Conservation (phyloP, 1,140 invertebrate species). For the Argopecten irradians region DNA sequence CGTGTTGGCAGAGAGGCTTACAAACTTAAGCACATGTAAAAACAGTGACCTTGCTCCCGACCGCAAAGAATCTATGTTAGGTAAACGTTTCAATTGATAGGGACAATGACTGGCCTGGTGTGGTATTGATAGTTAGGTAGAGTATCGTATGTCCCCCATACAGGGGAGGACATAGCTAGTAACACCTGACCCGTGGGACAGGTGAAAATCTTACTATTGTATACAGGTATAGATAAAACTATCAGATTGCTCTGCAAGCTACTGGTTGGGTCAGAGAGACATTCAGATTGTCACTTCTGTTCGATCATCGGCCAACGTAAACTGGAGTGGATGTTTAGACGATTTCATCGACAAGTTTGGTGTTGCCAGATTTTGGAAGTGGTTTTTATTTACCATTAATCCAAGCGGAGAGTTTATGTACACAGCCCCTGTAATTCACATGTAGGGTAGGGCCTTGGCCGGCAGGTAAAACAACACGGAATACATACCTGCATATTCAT, state of each 20-base stretch:
- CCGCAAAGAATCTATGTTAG: neutral
- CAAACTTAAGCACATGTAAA: conserved; percentile 11
- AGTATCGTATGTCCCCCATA: neutral
- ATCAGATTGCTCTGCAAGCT: neutral
- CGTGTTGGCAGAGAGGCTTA: neutral
- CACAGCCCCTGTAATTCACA: neutral
- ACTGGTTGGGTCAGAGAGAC: conserved; percentile 6
- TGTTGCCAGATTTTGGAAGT: conserved; percentile 1
- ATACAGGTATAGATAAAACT: conserved; percentile 1
- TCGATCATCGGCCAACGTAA: neutral
- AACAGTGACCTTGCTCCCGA: conserved; percentile 14
- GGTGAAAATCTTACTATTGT: conserved; percentile 4
- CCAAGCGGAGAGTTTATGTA: neutral
- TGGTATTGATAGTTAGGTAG: neutral
- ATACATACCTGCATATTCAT: neutral
- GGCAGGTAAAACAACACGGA: neutral
- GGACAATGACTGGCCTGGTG: neutral
- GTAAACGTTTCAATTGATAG: conserved; percentile 13
- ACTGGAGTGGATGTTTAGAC: neutral
- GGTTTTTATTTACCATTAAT: conserved; percentile 17
- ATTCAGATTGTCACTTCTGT: neutral
- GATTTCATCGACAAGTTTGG: neutral
- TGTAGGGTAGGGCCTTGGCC: neutral
- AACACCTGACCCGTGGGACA: neutral
- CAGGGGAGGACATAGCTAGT: neutral